Conservation (phyloP, 2,113 vertebrate species). For the Rhadina sibilatrix region DNA sequence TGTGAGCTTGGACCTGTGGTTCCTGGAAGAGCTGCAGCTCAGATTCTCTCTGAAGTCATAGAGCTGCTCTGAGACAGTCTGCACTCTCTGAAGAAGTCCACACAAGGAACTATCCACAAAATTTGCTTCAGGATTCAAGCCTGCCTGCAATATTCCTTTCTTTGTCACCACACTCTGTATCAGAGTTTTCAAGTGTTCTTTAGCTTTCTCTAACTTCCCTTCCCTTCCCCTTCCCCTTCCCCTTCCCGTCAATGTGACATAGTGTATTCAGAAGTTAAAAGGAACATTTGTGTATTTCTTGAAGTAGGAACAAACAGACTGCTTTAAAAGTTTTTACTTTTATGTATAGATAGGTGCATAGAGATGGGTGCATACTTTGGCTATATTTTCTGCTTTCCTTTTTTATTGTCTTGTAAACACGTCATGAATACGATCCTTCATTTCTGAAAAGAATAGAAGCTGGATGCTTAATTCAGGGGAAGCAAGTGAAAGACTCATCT, state of each 20-base stretch:
- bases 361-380: constrained; percentile 30
- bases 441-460: constrained; percentile 33
- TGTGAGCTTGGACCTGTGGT: neutral
- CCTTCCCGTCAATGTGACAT: neutral
- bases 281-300: neutral
- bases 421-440: neutral
- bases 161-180: neutral
- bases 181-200: neutral
- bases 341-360: neutral
- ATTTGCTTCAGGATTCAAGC: neutral
- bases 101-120: neutral
- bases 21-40: neutral
- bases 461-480: neutral
- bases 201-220: neutral
- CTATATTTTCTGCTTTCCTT: constrained; percentile 32
- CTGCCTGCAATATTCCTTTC: neutral
- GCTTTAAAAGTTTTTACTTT: constrained; percentile 13
- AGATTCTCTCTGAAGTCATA: neutral
- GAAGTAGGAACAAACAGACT: neutral
- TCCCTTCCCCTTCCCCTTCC: neutral
- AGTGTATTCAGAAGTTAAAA: neutral
- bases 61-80: neutral
- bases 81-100: neutral
- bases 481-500: neutral
- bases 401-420: constrained; percentile 40